Evolutionary conservation across 2,113 vertebrate genomes (phyloP), one percentile per base, ranked within the genome.

Genomic region (Ameiurus melas): DNA sequence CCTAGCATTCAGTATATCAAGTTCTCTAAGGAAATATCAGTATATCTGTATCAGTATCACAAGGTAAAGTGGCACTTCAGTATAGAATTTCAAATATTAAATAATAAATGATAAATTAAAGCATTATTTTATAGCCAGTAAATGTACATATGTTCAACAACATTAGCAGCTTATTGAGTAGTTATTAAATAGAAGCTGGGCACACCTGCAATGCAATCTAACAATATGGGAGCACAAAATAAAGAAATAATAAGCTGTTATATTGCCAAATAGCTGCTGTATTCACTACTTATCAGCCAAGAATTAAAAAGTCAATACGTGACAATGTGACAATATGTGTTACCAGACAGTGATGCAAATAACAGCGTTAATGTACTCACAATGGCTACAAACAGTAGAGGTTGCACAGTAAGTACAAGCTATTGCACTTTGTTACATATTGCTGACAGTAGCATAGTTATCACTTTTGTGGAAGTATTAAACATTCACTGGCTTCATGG

Each of bases 391-490:
- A 36, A 22, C 10, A 25, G 19, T 5, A 39, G 20, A 25, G 33
- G 33, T 60, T 83, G 57, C 20, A 62, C 55, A 43, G 9, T 58
- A 51, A 14, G 43, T 78, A 78, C 16, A 60, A 22, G 80, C 6
- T 83, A 83, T 62, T 83, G 80, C 57, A 43, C 10, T 83, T 60
- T 83, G 33, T 83, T 83, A 62, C 80, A 27, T 33, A 39, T 27
- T 83, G 19, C 30, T 83, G 33, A 83, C 57, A 83, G 57, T 6
- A 83, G 8, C 33, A 5, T 25, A 43, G 20, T 62, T 83, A 62
- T 83, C 57, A 83, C 1, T 60, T 58, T 30, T 8, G 1, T 58
- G 55, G 2, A 62, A 62, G 33, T 22, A 62, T 83, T 62, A 36
- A 83, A 62, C 33, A 25, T 83, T 83, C 33, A 83, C 39, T 20